Evolutionary conservation across 1,140 invertebrate genomes (phyloP), one percentile per base, ranked within the genome.

Genomic region (Fopius arisanus): DNA sequence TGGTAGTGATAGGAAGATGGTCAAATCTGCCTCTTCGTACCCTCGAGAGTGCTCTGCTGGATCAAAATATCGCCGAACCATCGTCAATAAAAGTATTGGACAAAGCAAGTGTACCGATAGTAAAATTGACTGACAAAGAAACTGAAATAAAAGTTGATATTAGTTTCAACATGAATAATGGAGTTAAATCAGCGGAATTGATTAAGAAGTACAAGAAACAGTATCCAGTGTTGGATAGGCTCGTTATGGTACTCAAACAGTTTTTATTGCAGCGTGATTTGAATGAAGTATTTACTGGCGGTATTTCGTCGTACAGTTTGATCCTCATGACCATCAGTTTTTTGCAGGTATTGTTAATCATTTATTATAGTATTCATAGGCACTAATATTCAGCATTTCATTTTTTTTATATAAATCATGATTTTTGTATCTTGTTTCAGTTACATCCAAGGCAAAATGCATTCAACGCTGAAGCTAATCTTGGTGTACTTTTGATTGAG

Each of bases 291-390:
- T 99, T 98, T 89, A 98, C 97, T 66, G 97, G 98, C 78, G 98
- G 98, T 84, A 98, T 99, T 81, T 97, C 97, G 77, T 99, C 97
- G 41, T 99, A 99, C 88, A 97, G 97, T 84, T 92, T 99, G 77
- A 98, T 99, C 86, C 92, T 99, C 70, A 97, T 99, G 94, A 96
- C 96, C 81, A 96, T 99, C 87, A 98, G 96, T 90, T 99, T 99
- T 89, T 90, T 99, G 74, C 97, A 98, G 91, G 94, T 95, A 84
- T 78, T 83, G 73, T 31, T 31, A 37, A 37, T n/a, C 3, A 37
- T 37, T 37, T 31, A 4, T 31, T 37, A 37, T n/a, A n/a, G n/a
- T n/a, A n/a, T n/a, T n/a, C n/a, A n/a, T n/a, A n/a, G n/a, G n/a
- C n/a, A n/a, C n/a, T n/a, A 33, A 33, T 74, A 33, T 31, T 70